Evolutionary conservation across 2,888 invertebrate genomes (phyloP), one percentile per base, ranked within the genome.

Genomic region (Phanerotoma sp.): DNA sequence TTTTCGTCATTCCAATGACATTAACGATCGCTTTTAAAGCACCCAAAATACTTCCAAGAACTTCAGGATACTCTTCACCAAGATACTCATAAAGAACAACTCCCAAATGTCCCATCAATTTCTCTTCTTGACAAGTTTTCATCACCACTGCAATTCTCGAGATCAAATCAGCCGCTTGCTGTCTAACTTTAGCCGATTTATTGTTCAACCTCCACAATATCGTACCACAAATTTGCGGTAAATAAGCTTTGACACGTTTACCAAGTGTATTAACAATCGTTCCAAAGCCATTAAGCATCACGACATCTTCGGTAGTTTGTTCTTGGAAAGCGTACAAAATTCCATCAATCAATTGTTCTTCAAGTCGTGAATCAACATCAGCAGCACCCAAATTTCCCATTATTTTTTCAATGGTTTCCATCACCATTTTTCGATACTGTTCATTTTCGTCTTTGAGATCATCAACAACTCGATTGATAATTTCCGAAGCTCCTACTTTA

Each of bases 1-100:
- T 99, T 81, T 99, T 98, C 0, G 97, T 97, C 99, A 99, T 99
- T 67, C 99, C 99, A 71, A 99, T 99, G 5, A 99, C 99, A 78
- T 98, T 99, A 5, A 99, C 98, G 66, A 99, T 99, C 1, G 95
- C 95, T 79, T 99, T 99, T n/a, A 99, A 80, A 0, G 98, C 99
- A 2, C 98, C 99, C 47, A 99, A 83, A 73, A 99, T 99, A 41
- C 96, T 96, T 33, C 99, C 99, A 64, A 99, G 81, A 9, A 99
- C 99, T 80, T 99, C 98, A 0, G 99, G 99, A 77, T 99, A 99
- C 79, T 99, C 99, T 79, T 99, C 99, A 63, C 99, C 99, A 67
- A 99, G 81, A 76, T 99, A 99, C 79, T 99, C 99, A 73, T 99
- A 99, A 33, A 99, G 81, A 21, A 99, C 98, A 13, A 99, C 96